phyloP scores from a whole-genome alignment of 2,888 invertebrate species.

The Sipha maydis region DNA sequence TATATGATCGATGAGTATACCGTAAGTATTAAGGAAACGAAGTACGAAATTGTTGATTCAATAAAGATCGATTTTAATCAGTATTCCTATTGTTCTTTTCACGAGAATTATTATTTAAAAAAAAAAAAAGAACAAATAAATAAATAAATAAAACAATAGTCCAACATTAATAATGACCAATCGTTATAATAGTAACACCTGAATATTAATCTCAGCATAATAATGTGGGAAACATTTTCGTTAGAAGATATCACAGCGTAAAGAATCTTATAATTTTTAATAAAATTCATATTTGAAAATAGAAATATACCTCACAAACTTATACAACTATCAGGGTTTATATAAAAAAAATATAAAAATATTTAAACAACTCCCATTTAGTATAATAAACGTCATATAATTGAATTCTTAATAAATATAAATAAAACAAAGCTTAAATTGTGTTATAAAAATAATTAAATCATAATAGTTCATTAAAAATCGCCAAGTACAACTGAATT shows the following conservation, averaged over 20 bases:
- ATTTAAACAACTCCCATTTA: not conserved
- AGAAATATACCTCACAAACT: not conserved
- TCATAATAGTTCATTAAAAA: not conserved
- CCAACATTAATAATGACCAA: not conserved
- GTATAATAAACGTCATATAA: no score
- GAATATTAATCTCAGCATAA: not conserved
- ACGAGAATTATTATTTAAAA: slow-evolving; percentile 1
- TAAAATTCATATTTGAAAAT: not conserved
- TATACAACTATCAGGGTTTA: not conserved
- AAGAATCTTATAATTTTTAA: not conserved
- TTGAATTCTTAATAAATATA: no score
- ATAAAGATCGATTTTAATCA: slow-evolving; percentile 38
- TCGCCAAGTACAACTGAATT: not conserved
- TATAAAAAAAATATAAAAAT: not conserved
- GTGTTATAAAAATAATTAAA: not conserved
- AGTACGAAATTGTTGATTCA: slow-evolving; percentile 20
- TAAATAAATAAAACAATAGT: slow-evolving; percentile 26
- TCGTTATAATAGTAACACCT: slow-evolving; percentile 34
- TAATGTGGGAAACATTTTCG: not conserved
- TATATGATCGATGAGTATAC: not conserved
- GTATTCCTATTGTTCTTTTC: slow-evolving; percentile 35
- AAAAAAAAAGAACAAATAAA: no score
- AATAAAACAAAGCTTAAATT: no score
- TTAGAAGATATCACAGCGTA: not conserved
- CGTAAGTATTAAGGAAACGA: not conserved